Conservation (phyloP, 2,888 invertebrate genomes). For the Aporophyla nigra region DNA sequence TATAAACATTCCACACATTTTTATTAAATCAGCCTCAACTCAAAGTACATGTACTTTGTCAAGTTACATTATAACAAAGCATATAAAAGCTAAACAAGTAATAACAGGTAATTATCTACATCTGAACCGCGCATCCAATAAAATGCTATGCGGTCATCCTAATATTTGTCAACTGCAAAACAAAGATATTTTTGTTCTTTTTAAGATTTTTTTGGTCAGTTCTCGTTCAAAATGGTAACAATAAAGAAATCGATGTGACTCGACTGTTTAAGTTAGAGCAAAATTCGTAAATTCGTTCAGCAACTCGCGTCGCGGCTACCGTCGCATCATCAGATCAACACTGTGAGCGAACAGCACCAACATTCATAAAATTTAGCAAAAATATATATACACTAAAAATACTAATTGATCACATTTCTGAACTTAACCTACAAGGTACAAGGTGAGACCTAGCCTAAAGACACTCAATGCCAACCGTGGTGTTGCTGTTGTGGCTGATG, state of each 20-base stretch:
- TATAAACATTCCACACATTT: slow-evolving; percentile 79
- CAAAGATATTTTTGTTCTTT: slow-evolving; percentile 36
- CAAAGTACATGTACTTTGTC: slow-evolving; percentile 79
- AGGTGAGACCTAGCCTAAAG: slow-evolving; percentile 75
- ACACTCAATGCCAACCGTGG: slow-evolving; percentile 87
- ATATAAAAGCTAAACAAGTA: slow-evolving; percentile 84
- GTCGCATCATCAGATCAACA: slow-evolving; percentile 75
- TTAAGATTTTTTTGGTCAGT: slow-evolving; percentile 37
- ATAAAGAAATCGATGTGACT: slow-evolving; percentile 56
- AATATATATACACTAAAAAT: slow-evolving; percentile 84
- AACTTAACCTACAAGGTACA: slow-evolving; percentile 90
- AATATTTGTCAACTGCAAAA: slow-evolving; percentile 55
- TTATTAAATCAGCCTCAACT: slow-evolving; percentile 89
- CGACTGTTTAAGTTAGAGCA: slow-evolving; percentile 57
- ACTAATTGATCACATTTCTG: slow-evolving; percentile 90
- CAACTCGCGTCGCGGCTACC: slow-evolving; percentile 41
- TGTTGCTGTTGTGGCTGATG: slow-evolving; percentile 78
- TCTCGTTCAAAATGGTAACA: slow-evolving; percentile 56
- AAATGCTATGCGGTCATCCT: slow-evolving; percentile 66
- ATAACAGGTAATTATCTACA: slow-evolving; percentile 84
- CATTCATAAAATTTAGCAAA: slow-evolving; percentile 66
- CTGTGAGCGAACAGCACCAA: slow-evolving; percentile 78
- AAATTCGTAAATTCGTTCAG: slow-evolving; percentile 53
- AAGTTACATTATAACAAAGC: slow-evolving; percentile 80
- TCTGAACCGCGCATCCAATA: slow-evolving; percentile 72